Percentiles rank a stretch among this genome's conserved stretches.
phyloP scores from a whole-genome alignment of 2,113 vertebrate genomes.

The Upupa epops region DNA sequence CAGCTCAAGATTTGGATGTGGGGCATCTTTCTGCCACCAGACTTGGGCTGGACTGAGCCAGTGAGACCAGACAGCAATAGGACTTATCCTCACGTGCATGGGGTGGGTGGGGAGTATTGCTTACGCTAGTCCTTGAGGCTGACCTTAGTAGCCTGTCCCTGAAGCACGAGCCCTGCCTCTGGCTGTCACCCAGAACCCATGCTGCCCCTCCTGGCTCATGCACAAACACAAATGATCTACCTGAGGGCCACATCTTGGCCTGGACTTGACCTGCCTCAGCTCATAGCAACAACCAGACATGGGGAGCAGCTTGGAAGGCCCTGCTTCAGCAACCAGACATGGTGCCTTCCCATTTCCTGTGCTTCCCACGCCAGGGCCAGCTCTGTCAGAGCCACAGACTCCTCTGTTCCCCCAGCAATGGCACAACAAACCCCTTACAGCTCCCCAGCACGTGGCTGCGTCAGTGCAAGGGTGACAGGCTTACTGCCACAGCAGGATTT shows the following conservation, averaged over 20 bases:
- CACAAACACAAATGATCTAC: neutral
- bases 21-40: neutral
- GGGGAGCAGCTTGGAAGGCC: neutral
- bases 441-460: accelerated
- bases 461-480: no score
- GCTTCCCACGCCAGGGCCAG: neutral
- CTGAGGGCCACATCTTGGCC: neutral
- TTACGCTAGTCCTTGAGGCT: neutral
- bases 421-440: neutral
- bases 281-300: neutral
- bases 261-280: neutral
- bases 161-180: neutral
- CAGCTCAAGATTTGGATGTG: neutral
- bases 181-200: neutral
- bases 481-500: no score
- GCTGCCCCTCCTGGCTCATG: neutral
- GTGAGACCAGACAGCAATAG: neutral
- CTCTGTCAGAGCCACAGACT: neutral
- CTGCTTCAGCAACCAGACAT: neutral
- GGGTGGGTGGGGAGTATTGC: neutral
- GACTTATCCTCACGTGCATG: neutral
- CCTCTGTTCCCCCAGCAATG: accelerated
- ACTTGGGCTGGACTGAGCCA: neutral
- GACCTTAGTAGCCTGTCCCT: neutral
- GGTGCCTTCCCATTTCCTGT: neutral